A percentile compares a stretch with the other conserved stretches of the same genome.
Conservation (phyloP, 2,113 vertebrate species). For the Syrmaticus mikado region DNA sequence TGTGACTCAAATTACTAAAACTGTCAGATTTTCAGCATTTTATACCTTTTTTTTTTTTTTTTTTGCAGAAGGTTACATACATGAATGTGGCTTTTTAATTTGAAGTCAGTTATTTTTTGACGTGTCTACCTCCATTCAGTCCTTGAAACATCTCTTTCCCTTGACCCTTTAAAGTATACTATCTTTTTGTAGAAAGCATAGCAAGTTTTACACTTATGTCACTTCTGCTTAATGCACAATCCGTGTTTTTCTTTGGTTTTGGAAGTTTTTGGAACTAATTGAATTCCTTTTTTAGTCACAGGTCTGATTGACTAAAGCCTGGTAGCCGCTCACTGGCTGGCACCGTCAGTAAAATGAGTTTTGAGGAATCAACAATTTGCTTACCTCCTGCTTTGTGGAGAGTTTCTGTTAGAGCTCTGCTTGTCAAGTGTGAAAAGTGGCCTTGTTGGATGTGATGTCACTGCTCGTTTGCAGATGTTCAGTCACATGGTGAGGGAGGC, state of each 20-base stretch:
- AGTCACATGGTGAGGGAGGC: not conserved
- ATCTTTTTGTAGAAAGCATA: not conserved
- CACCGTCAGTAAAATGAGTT: not conserved
- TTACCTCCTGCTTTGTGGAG: not conserved
- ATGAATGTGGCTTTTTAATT: not conserved
- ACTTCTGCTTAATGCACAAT: not conserved
- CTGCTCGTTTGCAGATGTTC: not conserved
- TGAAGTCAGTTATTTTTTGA: not conserved
- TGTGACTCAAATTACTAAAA: not conserved
- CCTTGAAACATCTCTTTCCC: not conserved
- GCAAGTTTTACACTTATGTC: not conserved
- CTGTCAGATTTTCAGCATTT: not conserved
- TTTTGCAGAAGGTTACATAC: not conserved
- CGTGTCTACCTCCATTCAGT: not conserved
- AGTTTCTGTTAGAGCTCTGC: not conserved
- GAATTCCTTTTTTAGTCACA: not conserved
- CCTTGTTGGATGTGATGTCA: not conserved
- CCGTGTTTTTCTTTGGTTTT: not conserved
- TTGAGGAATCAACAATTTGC: not conserved
- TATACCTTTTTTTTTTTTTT: too few relatives aligned
- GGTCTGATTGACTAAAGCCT: not conserved
- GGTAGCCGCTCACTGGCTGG: not conserved
- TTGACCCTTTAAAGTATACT: not conserved
- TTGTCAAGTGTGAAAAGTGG: not conserved
- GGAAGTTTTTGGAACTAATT: not conserved